Conservation (phyloP, 1,140 invertebrate species). For the Drosophila santomea region DNA sequence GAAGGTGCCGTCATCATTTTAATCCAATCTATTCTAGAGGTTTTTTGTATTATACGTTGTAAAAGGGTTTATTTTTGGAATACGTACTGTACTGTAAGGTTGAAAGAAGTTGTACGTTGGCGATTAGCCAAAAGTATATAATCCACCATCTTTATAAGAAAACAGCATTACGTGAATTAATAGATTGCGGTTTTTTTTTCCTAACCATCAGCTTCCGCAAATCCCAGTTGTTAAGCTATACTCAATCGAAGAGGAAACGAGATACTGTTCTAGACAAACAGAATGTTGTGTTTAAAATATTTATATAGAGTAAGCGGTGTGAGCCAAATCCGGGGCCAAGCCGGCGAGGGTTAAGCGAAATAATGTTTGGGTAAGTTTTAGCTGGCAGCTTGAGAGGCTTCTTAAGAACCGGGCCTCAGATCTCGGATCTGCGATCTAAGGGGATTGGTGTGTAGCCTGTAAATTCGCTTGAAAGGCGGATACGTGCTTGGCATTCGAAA, state of each 20-base stretch:
- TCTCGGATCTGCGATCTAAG: conserved; percentile 60
- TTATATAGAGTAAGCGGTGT: conserved; percentile 63
- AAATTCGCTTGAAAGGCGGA: conserved; percentile 66
- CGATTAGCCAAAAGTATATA: too few species aligned
- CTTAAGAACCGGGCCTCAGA: conserved; percentile 20
- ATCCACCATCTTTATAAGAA: neutral
- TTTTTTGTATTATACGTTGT: too few species aligned
- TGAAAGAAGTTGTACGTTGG: too few species aligned
- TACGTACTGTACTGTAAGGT: too few species aligned
- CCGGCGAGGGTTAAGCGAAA: conserved; percentile 39
- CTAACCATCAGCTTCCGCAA: neutral
- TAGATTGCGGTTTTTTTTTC: neutral
- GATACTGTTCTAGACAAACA: conserved; percentile 69
- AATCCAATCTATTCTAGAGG: too few species aligned
- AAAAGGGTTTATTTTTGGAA: too few species aligned
- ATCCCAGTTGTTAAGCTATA: neutral
- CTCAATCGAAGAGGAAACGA: conserved; percentile 21
- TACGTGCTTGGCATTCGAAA: conserved; percentile 72
- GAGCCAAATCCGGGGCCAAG: conserved; percentile 17
- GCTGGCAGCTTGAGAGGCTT: conserved; percentile 9
- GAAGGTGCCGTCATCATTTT: too few species aligned
- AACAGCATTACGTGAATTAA: too few species aligned
- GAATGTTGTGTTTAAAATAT: conserved; percentile 60
- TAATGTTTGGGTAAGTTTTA: conserved; percentile 63
- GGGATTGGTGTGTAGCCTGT: conserved; percentile 56